Percentiles rank a stretch among this genome's conserved stretches.
phyloP scores from a whole-genome alignment of 92 coral and sea anemone species.

The Plumapathes pennacea region DNA sequence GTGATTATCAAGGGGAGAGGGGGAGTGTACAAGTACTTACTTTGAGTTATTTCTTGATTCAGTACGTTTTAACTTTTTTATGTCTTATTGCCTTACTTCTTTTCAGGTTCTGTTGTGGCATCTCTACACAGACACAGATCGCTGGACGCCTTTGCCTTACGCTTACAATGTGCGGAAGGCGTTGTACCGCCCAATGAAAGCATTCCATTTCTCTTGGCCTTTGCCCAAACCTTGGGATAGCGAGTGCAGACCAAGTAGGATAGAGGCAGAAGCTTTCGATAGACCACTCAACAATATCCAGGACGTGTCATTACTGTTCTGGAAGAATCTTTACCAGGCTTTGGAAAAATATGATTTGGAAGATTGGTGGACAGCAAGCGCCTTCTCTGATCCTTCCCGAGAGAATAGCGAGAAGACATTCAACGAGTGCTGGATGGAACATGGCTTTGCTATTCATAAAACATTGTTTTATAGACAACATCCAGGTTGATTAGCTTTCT shows the following conservation, averaged over 20 bases:
- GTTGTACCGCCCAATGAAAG: constrained; percentile 62
- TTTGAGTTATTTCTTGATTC: too few relatives aligned
- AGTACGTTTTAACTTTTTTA: too few relatives aligned
- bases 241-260: constrained; percentile 62
- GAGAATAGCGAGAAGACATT: constrained; percentile 53
- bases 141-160: constrained; percentile 71
- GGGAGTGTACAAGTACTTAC: too few relatives aligned
- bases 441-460: too few relatives aligned
- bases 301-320: constrained; percentile 52
- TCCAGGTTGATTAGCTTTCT: too few relatives aligned
- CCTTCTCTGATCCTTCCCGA: constrained; percentile 39
- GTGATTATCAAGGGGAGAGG: too few relatives aligned
- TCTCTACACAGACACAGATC: constrained; percentile 43
- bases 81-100: too few relatives aligned
- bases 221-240: constrained; percentile 72
- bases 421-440: constrained; percentile 47
- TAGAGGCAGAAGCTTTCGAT: constrained; percentile 50
- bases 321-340: constrained; percentile 64
- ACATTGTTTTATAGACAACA: too few relatives aligned
- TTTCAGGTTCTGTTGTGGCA: constrained; percentile 50
- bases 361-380: constrained; percentile 71
- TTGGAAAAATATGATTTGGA: constrained; percentile 48
- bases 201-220: constrained; percentile 64
- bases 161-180: constrained; percentile 54
- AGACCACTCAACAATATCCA: constrained; percentile 41